Conservation (phyloP, 2,888 invertebrate species). For the Mesorhabditis belari region DNA sequence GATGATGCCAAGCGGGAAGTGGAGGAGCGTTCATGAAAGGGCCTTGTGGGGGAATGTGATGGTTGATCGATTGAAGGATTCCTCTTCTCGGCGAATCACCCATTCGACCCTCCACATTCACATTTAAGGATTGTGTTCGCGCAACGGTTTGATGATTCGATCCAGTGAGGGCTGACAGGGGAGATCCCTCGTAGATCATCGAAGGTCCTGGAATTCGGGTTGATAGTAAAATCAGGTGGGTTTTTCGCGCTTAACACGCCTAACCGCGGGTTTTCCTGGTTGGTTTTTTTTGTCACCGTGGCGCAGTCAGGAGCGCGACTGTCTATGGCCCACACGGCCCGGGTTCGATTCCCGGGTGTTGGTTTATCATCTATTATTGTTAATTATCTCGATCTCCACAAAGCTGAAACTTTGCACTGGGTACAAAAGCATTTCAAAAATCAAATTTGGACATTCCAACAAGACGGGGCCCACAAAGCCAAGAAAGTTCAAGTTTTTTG, state of each 20-base stretch:
- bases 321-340: too few relatives aligned
- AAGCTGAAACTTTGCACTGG: too few relatives aligned
- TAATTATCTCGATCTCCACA: too few relatives aligned
- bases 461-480: too few relatives aligned
- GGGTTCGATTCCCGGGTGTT: too few relatives aligned
- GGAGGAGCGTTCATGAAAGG: not conserved
- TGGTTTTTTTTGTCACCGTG: too few relatives aligned
- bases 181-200: conserved; percentile 35
- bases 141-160: conserved; percentile 5
- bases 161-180: conserved; percentile 4
- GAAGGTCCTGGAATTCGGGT: conserved; percentile 28
- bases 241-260: not conserved
- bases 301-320: too few relatives aligned
- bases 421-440: too few relatives aligned
- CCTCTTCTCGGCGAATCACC: not conserved
- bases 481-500: not conserved
- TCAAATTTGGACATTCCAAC: too few relatives aligned
- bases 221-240: not conserved
- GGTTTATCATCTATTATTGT: too few relatives aligned
- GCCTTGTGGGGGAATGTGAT: too few relatives aligned
- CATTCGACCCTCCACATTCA: not conserved
- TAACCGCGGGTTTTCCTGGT: too few relatives aligned
- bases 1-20: conserved; percentile 2
- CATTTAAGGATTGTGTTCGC: conserved; percentile 8
- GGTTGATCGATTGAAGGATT: not conserved